These are phyloP conservation scores for Forbesichthys papilliferus DNA, from an alignment of 2,113 vertebrate genomes.

Conservation along the genomic window DNA sequence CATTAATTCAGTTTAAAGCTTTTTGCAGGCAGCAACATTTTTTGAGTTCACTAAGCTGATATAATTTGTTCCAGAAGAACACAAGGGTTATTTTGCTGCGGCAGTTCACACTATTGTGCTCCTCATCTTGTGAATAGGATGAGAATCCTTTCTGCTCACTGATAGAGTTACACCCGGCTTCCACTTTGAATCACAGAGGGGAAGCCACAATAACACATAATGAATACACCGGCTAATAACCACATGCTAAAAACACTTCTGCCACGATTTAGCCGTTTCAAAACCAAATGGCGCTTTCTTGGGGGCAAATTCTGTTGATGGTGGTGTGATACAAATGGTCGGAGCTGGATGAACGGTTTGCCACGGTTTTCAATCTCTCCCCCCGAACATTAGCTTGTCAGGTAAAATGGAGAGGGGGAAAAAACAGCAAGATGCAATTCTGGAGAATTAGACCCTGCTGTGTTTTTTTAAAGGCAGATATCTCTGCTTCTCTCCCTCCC, in stretches of 20 bases:
- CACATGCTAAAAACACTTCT: conserved; percentile 48
- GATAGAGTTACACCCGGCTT: conserved; percentile 45
- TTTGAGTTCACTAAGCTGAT: background rate
- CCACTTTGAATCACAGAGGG: conserved; percentile 50
- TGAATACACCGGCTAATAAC: conserved; percentile 56
- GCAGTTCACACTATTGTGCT: conserved; percentile 1
- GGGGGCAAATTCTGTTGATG: conserved; percentile 47
- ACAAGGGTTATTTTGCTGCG: background rate
- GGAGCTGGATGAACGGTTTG: conserved; percentile 21
- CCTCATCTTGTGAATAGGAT: conserved; percentile 10
- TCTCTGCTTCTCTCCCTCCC: background rate
- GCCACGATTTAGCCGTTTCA: conserved; percentile 46
- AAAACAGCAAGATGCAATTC: conserved; percentile 35
- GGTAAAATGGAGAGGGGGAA: conserved; percentile 14
- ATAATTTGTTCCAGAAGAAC: background rate
- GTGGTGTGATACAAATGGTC: conserved; percentile 45
- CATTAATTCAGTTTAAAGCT: background rate
- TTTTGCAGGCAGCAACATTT: background rate
- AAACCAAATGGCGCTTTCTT: conserved; percentile 51
- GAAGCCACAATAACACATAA: conserved; percentile 50
- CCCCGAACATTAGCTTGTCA: conserved; percentile 3
- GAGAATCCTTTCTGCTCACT: background rate
- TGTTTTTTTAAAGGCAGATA: conserved; percentile 12
- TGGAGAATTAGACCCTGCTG: conserved; percentile 26
- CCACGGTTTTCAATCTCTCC: background rate